Conservation (phyloP, 2,113 vertebrate species). For the Sylvietta virens region DNA sequence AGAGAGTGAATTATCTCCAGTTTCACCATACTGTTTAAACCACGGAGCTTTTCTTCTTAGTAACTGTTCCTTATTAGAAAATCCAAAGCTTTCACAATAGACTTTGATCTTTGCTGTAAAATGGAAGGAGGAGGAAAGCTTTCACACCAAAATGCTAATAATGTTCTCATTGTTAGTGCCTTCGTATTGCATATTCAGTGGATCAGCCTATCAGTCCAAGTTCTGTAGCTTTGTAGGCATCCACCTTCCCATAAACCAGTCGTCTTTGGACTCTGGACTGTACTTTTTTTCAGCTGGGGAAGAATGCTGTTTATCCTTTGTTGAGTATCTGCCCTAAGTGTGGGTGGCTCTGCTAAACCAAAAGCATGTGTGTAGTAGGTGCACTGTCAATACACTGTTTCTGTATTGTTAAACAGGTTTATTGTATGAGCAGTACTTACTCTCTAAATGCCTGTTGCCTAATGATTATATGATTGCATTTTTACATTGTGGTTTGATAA, state of each 20-base stretch:
- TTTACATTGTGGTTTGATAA: not conserved
- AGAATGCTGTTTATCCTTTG: not conserved
- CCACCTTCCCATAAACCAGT: not conserved
- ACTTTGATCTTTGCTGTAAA: slow-evolving; percentile 1
- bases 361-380: not conserved
- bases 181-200: not conserved
- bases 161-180: not conserved
- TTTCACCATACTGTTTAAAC: not conserved
- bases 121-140: not conserved
- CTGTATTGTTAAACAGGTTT: not conserved
- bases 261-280: not conserved
- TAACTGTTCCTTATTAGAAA: not conserved
- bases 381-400: not conserved
- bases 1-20: not conserved
- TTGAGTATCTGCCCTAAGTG: not conserved
- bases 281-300: not conserved
- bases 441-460: not conserved
- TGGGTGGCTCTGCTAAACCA: not conserved
- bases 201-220: not conserved
- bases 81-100: not conserved
- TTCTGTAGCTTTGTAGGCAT: not conserved
- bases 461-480: not conserved
- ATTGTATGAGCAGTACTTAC: not conserved
- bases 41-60: not conserved
- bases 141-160: not conserved